phyloP scores from a whole-genome alignment of 2,888 invertebrate genomes.

The Drosophila macrothrix region DNA sequence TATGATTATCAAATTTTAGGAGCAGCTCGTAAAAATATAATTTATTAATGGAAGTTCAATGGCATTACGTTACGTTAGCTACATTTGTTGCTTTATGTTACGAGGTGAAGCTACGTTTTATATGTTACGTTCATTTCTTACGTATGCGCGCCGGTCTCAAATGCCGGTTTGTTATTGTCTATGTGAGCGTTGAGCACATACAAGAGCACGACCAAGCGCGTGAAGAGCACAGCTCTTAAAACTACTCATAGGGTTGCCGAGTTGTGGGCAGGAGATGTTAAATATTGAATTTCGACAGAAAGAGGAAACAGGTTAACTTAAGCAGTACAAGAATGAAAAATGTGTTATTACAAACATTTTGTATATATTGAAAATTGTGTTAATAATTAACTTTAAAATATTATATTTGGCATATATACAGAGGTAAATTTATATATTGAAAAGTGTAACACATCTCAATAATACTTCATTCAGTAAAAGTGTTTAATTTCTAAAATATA shows the following conservation, averaged over 20 bases:
- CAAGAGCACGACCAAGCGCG: slow-evolving; percentile 56
- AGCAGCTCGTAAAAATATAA: slow-evolving; percentile 3
- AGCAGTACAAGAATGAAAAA: neutral
- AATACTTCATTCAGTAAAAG: neutral
- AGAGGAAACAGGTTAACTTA: neutral
- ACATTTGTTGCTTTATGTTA: slow-evolving; percentile 7
- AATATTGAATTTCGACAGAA: neutral
- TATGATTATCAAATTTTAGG: slow-evolving; percentile 11
- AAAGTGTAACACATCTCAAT: neutral
- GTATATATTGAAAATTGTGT: neutral
- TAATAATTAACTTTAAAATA: neutral
- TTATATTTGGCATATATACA: neutral
- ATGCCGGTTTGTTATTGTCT: slow-evolving; percentile 57
- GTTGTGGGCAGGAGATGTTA: neutral
- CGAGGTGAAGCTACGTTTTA: neutral
- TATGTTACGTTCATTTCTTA: slow-evolving; percentile 31
- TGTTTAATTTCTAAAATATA: neutral
- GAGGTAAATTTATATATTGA: neutral
- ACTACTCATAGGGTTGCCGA: slow-evolving; percentile 62
- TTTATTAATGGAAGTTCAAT: slow-evolving; percentile 46
- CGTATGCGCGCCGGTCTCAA: slow-evolving; percentile 42
- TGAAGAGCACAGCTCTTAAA: slow-evolving; percentile 42
- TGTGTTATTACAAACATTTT: neutral
- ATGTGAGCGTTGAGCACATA: slow-evolving; percentile 19
- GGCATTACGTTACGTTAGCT: slow-evolving; percentile 30